phyloP scores from a whole-genome alignment of 2,113 vertebrate genomes.

The Ochotona curzoniae region DNA sequence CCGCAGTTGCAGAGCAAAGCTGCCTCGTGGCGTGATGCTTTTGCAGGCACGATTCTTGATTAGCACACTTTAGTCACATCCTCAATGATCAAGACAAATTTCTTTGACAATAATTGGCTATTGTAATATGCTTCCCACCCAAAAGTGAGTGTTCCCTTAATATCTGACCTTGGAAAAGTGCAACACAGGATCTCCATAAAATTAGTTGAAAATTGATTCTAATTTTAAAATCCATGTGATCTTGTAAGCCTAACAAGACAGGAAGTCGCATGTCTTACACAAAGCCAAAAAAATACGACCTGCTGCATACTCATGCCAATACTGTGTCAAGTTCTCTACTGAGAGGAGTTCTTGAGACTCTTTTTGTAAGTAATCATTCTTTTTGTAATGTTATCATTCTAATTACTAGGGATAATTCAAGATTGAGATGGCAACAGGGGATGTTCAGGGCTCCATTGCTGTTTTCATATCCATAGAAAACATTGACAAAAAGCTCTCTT shows the following conservation, averaged over 20 bases:
- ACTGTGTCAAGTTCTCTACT: neutral
- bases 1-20: neutral
- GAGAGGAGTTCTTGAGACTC: neutral
- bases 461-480: neutral
- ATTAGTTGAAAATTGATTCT: neutral
- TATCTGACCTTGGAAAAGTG: neutral
- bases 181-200: neutral
- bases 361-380: too few species aligned
- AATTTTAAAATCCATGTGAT: neutral
- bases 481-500: neutral
- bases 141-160: neutral
- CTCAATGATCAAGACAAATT: neutral
- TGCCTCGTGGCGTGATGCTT: neutral
- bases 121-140: neutral
- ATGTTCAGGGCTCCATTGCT: neutral
- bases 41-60: neutral
- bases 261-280: neutral
- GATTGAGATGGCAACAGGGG: neutral
- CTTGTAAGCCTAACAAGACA: neutral
- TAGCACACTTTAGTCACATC: neutral
- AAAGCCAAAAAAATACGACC: neutral
- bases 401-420: neutral
- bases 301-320: neutral
- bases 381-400: neutral
- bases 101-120: neutral